phyloP scores from a whole-genome alignment of 2,888 invertebrate species.

The Sericinus montela region DNA sequence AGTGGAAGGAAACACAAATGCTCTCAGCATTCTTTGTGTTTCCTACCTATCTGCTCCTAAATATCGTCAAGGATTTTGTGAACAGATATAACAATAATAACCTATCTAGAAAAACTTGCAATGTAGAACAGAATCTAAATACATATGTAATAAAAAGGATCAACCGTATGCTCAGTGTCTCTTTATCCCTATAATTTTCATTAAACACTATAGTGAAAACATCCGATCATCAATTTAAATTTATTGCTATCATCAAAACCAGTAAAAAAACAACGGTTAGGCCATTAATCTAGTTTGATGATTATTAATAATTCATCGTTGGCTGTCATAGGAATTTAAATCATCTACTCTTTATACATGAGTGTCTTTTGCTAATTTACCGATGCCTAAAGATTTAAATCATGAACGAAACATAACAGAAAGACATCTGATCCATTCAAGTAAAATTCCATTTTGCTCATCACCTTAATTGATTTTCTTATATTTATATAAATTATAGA shows the following conservation, averaged over 20 bases:
- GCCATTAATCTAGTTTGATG: constrained; percentile 17
- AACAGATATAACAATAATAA: too few species aligned
- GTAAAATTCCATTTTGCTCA: constrained; percentile 39
- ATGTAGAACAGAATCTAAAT: too few species aligned
- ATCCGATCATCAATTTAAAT: constrained; percentile 1
- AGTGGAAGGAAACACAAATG: too few species aligned
- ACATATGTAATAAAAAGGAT: too few species aligned
- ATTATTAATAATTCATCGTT: constrained; percentile 2
- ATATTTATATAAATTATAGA: constrained; percentile 53
- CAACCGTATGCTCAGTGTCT: too few species aligned
- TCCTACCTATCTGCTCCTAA: too few species aligned
- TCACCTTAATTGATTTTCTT: constrained; percentile 56
- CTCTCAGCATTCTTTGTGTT: too few species aligned
- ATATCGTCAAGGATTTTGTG: too few species aligned
- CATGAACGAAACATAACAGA: constrained; percentile 14
- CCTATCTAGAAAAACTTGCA: too few species aligned
- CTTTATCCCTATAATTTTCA: too few species aligned
- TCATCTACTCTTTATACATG: background rate
- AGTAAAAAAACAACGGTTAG: constrained; percentile 5
- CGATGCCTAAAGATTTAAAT: constrained; percentile 3
- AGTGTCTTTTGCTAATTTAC: constrained; percentile 2
- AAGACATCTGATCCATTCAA: constrained; percentile 29
- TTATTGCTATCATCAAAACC: constrained; percentile 2
- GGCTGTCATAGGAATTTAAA: background rate
- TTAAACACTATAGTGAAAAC: background rate